Percentiles rank a stretch among this genome's conserved stretches.
phyloP scores from a whole-genome alignment of 2,113 vertebrate species.

The Aptenodytes patagonicus region DNA sequence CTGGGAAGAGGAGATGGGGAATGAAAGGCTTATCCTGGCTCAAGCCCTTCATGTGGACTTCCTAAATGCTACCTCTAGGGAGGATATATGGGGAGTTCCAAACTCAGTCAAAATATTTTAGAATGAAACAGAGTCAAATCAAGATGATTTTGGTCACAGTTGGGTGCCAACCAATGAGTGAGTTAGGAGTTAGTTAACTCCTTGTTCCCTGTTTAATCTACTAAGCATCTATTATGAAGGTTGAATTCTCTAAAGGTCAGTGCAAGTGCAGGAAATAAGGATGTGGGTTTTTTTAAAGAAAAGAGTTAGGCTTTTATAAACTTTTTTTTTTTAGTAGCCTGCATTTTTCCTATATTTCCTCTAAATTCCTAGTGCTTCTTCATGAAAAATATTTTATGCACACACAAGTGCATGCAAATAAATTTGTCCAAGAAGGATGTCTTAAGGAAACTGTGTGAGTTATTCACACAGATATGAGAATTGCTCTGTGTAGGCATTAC shows the following conservation, averaged over 20 bases:
- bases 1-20: background rate
- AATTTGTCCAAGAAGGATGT: background rate
- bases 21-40: background rate
- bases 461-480: background rate
- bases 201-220: background rate
- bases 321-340: background rate
- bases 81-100: background rate
- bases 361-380: background rate
- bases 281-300: background rate
- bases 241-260: background rate
- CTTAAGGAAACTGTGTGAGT: background rate
- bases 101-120: background rate
- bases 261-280: background rate
- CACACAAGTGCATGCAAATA: background rate
- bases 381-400: background rate
- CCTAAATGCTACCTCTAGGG: background rate
- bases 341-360: background rate
- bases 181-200: background rate
- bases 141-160: background rate
- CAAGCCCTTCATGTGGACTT: background rate
- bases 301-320: background rate
- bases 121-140: background rate
- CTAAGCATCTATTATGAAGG: background rate
- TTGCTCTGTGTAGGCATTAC: background rate
- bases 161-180: accelerated